Conservation (phyloP, 2,888 invertebrate genomes). For the Doris montereyensis region DNA sequence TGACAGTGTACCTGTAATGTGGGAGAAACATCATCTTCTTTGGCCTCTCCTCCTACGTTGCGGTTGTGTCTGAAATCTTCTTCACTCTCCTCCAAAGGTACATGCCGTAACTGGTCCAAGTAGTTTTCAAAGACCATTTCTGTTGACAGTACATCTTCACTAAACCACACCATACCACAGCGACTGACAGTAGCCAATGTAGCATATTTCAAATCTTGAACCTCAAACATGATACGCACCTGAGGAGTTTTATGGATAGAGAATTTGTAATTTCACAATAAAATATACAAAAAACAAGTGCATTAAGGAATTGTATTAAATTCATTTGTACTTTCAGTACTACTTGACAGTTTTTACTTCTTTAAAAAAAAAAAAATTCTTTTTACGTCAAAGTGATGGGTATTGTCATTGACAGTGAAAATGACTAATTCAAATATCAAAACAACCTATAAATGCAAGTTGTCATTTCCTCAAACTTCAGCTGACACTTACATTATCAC, state of each 20-base stretch:
- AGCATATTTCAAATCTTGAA: constrained; percentile 97
- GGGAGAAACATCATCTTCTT: constrained; percentile 68
- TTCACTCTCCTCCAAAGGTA: constrained; percentile 70
- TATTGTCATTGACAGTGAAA: too few species aligned
- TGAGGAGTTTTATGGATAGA: constrained; percentile 48
- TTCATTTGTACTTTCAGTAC: too few species aligned
- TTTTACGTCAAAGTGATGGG: too few species aligned
- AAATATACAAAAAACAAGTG: background rate
- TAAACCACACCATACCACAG: constrained; percentile 99
- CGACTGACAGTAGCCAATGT: constrained; percentile 99
- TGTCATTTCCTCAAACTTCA: too few species aligned
- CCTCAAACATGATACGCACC: constrained; percentile 77
- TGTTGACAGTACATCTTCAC: constrained; percentile 96
- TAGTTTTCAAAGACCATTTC: constrained; percentile 99
- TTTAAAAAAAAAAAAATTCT: too few species aligned
- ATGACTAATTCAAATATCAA: too few species aligned
- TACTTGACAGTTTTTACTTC: too few species aligned
- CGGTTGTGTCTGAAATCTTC: constrained; percentile 57
- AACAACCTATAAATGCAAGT: too few species aligned
- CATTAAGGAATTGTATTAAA: too few species aligned
- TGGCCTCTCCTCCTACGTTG: constrained; percentile 44
- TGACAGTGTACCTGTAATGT: constrained; percentile 58
- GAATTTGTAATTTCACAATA: background rate
- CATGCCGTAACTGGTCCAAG: constrained; percentile 84
- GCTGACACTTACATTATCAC: too few species aligned